Evolutionary conservation across 1,140 invertebrate genomes (phyloP), one percentile per base, ranked within the genome.

Genomic region (Ylistrum balloti): DNA sequence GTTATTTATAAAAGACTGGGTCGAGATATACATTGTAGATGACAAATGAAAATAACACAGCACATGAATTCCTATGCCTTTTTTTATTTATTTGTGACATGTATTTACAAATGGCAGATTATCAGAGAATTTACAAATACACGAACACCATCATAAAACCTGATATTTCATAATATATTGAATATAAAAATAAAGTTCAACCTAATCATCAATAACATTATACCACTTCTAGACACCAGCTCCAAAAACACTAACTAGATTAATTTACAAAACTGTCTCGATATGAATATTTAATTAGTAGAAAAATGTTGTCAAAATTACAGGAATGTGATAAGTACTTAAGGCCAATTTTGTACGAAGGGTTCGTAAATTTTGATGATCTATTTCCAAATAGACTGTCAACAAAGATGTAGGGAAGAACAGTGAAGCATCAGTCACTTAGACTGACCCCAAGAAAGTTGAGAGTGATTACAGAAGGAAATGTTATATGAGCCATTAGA

Each of bases 151-250:
- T 5, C 28, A 74, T 74, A 74, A 74, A 74, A 74, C 17, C 20
- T 74, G 22, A 28, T 74, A 17, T 74, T 74, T 28, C 28, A 74
- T 74, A 74, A 74, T 74, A 74, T 74, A 74, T 28, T 74, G 56
- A 28, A 74, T 74, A 74, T n/a, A 74, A 74, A 74, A 74, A 74
- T 74, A 74, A 74, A 74, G 56, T 74, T 74, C 56, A 74, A 74
- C 56, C 56, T 74, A 74, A 28, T 74, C 0, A 74, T 74, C 17
- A 74, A 11, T n/a, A 74, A 74, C 56, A 74, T 17, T n/a, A 74
- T 74, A 5, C n/a, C 56, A 74, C 15, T 56, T 2, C 45, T 11
- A 11, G 45, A 56, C 45, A 56, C 9, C 22, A 28, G 5, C 7
- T 74, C 56, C 56, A 28, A 74, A 74, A 74, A 74, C 22, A 74